These are phyloP conservation scores for Antheraea yamamai DNA, from an alignment of 2,888 invertebrate species.

Conservation along the genomic window DNA sequence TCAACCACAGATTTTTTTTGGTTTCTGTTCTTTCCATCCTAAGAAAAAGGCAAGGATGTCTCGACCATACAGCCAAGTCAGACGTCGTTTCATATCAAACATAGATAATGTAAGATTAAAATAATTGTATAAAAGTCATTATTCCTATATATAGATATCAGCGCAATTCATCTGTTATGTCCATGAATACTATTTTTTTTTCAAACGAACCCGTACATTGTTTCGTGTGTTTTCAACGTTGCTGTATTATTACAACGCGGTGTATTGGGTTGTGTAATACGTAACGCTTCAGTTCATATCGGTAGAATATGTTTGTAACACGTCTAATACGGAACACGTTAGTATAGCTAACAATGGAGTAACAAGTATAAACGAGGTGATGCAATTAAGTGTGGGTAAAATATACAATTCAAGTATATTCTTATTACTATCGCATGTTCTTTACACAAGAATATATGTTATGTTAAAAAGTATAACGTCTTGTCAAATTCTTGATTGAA, in stretches of 20 bases:
- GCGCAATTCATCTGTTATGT: background rate
- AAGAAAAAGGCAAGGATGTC: too few species aligned
- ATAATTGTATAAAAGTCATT: background rate
- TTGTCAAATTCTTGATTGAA: background rate
- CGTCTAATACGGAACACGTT: background rate
- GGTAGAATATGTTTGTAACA: slow-evolving; percentile 3
- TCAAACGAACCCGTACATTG: background rate
- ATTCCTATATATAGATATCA: background rate
- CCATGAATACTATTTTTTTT: background rate
- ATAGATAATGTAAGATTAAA: too few species aligned
- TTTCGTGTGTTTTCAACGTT: background rate
- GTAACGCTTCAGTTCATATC: background rate
- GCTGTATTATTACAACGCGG: background rate
- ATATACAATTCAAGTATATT: background rate
- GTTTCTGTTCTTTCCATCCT: too few species aligned
- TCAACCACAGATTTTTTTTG: too few species aligned
- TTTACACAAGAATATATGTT: too few species aligned
- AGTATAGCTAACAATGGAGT: background rate
- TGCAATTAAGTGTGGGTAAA: background rate
- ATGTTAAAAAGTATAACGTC: background rate
- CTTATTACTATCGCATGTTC: too few species aligned
- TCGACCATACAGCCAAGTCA: too few species aligned
- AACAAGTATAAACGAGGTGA: background rate
- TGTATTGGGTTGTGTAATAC: background rate
- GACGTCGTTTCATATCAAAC: too few species aligned